Evolutionary conservation across 2,113 vertebrate genomes (phyloP).

Genomic region (Peromyscus polionotus): DNA sequence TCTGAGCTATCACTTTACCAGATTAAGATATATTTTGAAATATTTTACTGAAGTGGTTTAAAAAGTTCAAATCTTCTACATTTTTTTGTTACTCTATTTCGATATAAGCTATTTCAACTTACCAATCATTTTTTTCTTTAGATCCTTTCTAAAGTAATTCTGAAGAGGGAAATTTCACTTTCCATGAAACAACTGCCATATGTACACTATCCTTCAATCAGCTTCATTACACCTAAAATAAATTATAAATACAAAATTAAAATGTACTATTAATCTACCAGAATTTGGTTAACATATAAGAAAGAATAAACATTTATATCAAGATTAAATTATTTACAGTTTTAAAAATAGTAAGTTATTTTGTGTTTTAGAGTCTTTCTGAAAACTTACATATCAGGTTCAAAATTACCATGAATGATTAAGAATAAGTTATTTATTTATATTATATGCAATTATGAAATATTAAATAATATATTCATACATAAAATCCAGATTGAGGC

Average conservation of each 20-base stretch:
- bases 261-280: background rate
- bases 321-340: background rate
- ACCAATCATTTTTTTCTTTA: background rate
- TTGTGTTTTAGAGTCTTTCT: background rate
- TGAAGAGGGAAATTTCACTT: background rate
- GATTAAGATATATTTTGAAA: background rate
- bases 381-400: background rate
- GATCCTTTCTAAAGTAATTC: background rate
- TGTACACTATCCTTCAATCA: background rate
- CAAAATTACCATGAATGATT: background rate
- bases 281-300: background rate
- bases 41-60: background rate
- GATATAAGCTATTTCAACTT: background rate
- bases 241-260: background rate
- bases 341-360: conserved; percentile 10
- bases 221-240: background rate
- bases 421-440: background rate
- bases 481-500: conserved; percentile 32
- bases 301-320: background rate
- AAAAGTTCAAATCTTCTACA: background rate
- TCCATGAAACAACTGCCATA: background rate
- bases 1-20: background rate
- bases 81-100: background rate
- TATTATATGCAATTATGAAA: conserved; percentile 29
- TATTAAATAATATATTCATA: conserved; percentile 1